Evolutionary conservation across 2,797 vertebrate genomes (phyloP), one percentile per base, ranked within the genome.

Genomic region (Gorsachius magnificus): DNA sequence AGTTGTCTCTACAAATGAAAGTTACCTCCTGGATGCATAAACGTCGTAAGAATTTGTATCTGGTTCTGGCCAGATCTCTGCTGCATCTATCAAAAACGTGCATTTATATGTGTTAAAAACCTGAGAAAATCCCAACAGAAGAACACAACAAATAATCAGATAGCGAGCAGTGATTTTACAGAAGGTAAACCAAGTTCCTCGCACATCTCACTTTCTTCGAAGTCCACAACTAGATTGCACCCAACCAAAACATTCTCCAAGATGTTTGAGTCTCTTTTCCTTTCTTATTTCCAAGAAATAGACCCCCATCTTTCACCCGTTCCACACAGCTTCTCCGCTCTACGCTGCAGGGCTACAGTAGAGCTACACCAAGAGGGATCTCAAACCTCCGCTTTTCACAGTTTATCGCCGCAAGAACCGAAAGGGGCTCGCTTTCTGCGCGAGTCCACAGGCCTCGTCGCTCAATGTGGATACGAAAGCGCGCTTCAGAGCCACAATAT

Each of bases 31-130:
- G 11, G 20, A 33, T 60, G 29, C 38, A 31, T 6, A 63, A 79
- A 12, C 29, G 24, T 17, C 3, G 2, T 0, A 3, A 36, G 29
- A 53, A 80, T 75, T 53, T 35, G 1, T 25, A 29, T 19, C 28
- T 46, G 29, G 7, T 70, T 76, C 56, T n/a, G 22, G 25, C 13
- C 60, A 81, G 17, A 21, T 28, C 45, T 35, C 3, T 56, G 51
- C 45, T 68, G 15, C 33, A 54, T 61, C 25, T 21, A 10, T 31
- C 11, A n/a, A 45, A 57, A 66, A 6, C 0, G 1, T 20, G 15
- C 16, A 28, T 31, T 71, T 50, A 26, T 8, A 4, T 5, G 8
- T 7, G 9, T 22, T 46, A 29, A 26, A 53, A 70, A 83, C 2
- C 1, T 8, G 5, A 58, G 29, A 36, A 77, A 46, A 65, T 19